These are phyloP conservation scores for Anorthoa munda DNA, from an alignment of 2,888 invertebrate species.

Conservation along the genomic window DNA sequence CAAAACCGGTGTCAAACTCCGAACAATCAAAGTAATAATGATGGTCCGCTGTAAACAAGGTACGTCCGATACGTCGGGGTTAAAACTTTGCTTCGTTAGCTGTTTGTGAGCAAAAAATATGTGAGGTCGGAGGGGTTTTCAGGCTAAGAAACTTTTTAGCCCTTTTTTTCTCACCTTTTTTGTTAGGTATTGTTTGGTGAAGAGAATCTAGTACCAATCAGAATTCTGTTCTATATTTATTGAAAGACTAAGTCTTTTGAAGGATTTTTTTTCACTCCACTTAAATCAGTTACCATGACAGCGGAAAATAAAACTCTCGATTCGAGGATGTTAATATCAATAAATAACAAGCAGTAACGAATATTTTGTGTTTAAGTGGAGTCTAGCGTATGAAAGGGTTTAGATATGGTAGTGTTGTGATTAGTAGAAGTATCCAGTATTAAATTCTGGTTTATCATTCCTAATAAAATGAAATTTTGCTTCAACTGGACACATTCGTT, in stretches of 20 bases:
- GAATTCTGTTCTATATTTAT: not conserved
- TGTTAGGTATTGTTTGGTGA: not conserved
- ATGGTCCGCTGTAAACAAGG: slow-evolving; percentile 58
- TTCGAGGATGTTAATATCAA: too few relatives aligned
- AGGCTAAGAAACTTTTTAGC: not conserved
- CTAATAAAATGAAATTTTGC: too few relatives aligned
- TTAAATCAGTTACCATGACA: too few relatives aligned
- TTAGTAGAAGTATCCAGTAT: too few relatives aligned
- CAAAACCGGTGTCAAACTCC: slow-evolving; percentile 71
- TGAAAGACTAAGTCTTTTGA: not conserved
- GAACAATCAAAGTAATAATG: slow-evolving; percentile 69
- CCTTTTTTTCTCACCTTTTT: not conserved
- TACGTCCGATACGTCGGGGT: slow-evolving; percentile 53
- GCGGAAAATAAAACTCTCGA: too few relatives aligned
- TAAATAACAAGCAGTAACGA: too few relatives aligned
- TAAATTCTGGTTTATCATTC: too few relatives aligned
- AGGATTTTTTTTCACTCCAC: too few relatives aligned
- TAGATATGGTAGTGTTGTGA: too few relatives aligned
- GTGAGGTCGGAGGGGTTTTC: slow-evolving; percentile 11
- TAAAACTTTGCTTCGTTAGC: slow-evolving; percentile 50
- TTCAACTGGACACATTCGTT: too few relatives aligned
- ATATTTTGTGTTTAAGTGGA: too few relatives aligned
- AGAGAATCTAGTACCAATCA: not conserved
- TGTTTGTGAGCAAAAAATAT: slow-evolving; percentile 38
- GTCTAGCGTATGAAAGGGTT: too few relatives aligned